Evolutionary conservation across 2,797 vertebrate genomes (phyloP), one percentile per base, ranked within the genome.

Genomic region (Ctenopoma multispine): DNA sequence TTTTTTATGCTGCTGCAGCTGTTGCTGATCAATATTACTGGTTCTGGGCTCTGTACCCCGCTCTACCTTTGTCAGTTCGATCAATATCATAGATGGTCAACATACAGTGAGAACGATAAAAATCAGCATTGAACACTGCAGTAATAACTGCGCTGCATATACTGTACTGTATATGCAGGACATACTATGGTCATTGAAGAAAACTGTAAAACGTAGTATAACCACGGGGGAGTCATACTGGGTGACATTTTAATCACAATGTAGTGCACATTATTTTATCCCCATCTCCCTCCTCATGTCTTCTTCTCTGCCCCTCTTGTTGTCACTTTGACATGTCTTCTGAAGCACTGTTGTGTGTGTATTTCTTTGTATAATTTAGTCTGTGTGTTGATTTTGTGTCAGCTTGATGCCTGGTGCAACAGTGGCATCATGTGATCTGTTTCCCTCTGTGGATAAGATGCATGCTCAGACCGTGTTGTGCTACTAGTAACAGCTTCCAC

Each of bases 61-160:
- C 61, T 56, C 53, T 68, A 49, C 24, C n/a, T 55, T 50, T 70
- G 56, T 74, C 67, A 67, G 41, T 9, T 38, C 44, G 59, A 81
- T 87, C 88, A 57, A 88, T 90, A 82, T 48, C 27, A 50, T 40
- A 55, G 62, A 80, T 58, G 57, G 55, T 74, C 74, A 74, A 72
- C 76, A 77, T 72, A 64, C 38, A 63, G 43, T 63, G 29, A 72
- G 23, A 80, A 44, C n/a, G 43, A 54, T 55, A 56, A 59, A 66
- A 70, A 55, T 63, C 64, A 20, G 69, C 9, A 57, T 58, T 53
- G 15, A 6, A 31, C 5, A 31, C 29, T 38, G 10, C 36, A 38
- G 36, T 3, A 38, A 11, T 13, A 13, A 38, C 12, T 7, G 29
- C 29, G 5, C 29, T 31, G 29, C 29, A 31, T 6, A 31, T 7